Percentiles rank a stretch among this genome's conserved stretches.
Conservation (phyloP, 2,888 invertebrate species). For the Xylophagus ater region DNA sequence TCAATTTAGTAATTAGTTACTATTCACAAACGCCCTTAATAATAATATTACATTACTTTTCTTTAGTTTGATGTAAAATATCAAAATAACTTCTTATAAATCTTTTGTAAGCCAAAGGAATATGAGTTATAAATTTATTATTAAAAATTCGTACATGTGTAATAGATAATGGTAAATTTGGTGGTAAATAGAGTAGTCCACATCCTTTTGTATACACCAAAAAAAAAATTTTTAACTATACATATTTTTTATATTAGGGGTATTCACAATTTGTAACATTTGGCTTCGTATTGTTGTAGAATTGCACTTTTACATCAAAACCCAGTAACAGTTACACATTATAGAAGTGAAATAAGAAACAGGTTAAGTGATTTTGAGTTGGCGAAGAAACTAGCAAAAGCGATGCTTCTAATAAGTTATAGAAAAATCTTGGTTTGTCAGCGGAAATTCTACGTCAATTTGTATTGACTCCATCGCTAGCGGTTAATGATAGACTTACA, state of each 20-base stretch:
- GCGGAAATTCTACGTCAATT: no score
- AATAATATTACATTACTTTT: no score
- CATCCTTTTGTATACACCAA: constrained; percentile 26
- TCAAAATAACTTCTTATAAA: constrained; percentile 36
- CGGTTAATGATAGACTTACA: no score
- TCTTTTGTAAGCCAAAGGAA: constrained; percentile 35
- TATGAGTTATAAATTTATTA: constrained; percentile 34
- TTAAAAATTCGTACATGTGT: constrained; percentile 36
- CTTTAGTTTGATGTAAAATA: constrained; percentile 25
- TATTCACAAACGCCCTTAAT: no score
- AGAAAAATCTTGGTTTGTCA: no score
- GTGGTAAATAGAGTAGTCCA: constrained; percentile 33
- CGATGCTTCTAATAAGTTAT: no score
- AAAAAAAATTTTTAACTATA: constrained; percentile 1
- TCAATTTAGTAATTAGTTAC: no score
- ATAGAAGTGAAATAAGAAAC: background rate
- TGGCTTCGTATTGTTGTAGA: background rate
- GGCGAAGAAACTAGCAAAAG: no score
- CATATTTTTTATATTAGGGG: background rate
- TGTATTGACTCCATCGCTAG: no score
- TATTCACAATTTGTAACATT: constrained; percentile 2
- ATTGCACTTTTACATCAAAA: background rate
- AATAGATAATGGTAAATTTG: constrained; percentile 32
- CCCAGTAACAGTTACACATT: background rate
- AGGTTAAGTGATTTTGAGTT: no score